phyloP scores from a whole-genome alignment of 2,113 vertebrate species.

The Pseudopipra pipra region DNA sequence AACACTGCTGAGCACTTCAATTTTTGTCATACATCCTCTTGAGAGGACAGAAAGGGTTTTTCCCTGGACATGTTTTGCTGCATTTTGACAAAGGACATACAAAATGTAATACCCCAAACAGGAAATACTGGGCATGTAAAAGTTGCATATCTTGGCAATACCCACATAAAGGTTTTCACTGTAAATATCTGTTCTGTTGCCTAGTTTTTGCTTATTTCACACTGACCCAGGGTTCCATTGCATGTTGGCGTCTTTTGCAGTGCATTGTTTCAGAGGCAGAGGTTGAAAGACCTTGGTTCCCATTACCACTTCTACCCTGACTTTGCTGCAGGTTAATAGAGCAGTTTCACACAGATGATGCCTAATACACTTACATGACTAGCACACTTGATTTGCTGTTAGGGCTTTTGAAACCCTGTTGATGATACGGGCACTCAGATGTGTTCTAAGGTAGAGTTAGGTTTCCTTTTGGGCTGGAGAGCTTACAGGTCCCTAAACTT shows the following conservation, averaged over 20 bases:
- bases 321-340: not conserved
- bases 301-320: not conserved
- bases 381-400: not conserved
- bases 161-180: not conserved
- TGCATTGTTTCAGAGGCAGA: not conserved
- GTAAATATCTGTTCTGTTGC: not conserved
- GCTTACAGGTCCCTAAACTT: not conserved
- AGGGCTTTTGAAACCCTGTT: not conserved
- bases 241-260: not conserved
- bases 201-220: not conserved
- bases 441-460: not conserved
- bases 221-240: not conserved
- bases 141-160: not conserved
- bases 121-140: not conserved
- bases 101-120: not conserved
- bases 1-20: not conserved
- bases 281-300: not conserved
- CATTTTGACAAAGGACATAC: not conserved
- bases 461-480: not conserved
- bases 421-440: not conserved
- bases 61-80: not conserved
- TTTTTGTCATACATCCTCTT: not conserved
- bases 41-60: not conserved
- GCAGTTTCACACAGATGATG: not conserved
- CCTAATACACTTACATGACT: not conserved